Evolutionary conservation across 2,113 vertebrate species (phyloP), one percentile per base, ranked within the genome.

Genomic region (Phyllostomus hastatus): DNA sequence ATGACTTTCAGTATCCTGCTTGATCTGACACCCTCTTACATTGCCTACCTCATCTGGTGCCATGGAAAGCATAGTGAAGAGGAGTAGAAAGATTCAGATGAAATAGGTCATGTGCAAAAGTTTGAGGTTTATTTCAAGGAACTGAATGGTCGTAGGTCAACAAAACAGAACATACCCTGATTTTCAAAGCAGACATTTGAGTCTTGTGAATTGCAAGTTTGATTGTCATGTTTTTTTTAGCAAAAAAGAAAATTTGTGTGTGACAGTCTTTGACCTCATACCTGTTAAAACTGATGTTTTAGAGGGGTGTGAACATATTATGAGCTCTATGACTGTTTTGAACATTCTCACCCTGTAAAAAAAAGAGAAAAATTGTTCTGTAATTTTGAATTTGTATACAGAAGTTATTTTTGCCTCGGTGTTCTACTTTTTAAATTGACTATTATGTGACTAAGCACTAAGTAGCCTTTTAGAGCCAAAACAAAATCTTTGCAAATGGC

Each of bases 171-270:
- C 19, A 38, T 67, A 67, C 24, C 64, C 41, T 94, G 43, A 17
- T 95, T 79, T 94, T 92, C n/a, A 92, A 66, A 91, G 73, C 80
- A 57, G 33, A n/a, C 24, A 26, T 26, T 59, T 69, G 59, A 86
- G 22, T 88, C 50, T 57, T 5, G 24, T 28, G 7, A 4, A 90
- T 33, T 33, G 22, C 35, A 69, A 85, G 16, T 64, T 90, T 90
- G 46, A 86, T 14, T 82, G 7, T 69, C 33, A 17, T 0, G 22
- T 75, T 88, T 89, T 88, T 89, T 95, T 94, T 33, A 88, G 41
- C 52, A 73, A 20, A 57, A 17, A 61, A 59, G 1, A 52, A 17
- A 17, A 48, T 46, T 11, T 43, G 52, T 54, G 52, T 54, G 52
- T 81, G 66, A 59, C 11, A 64, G 10, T 94, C 28, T 35, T 64